Base-by-base conservation (phyloP, 2,113 vertebrate species). In the Cebidichthys violaceus region DNA sequence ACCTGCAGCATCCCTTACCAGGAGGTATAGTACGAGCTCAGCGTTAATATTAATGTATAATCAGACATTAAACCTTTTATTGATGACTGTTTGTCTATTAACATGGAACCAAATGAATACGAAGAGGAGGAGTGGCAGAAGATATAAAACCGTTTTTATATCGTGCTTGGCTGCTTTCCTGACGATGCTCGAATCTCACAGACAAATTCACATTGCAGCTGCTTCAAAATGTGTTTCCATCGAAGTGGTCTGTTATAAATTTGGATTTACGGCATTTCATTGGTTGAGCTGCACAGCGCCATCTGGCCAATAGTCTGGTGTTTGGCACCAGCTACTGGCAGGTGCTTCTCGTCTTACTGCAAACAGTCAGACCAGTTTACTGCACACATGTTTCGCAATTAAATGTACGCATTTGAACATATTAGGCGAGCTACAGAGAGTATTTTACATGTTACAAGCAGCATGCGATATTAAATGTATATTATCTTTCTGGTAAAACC, bases 261-360 rank as follows among this genome's bases (percentile, higher is more conserved):
- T 31, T 70, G 14, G 7, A 33, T 35, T 9, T 1, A 4, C 45
- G 43, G 65, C 55, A 24, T 82, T 43, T 35, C 15, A 75, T 75
- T 82, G 55, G 65, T 4, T 60, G 64, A 81, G 54, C 61, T 15
- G 59, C 3, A 14, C 20, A 9, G 22, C 45, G 70, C 78, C 78
- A 73, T 73, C 70, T 20, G 79, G 54, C 71, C 71, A 81, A 62
- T 68, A n/a, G 54, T 50, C 6, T 60, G 70, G 2, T 24, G 31
- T 9, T 66, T 81, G 70, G 79, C 70, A 74, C 11, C 70, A 68
- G 62, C 52, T 74, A 18, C 62, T 39, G 52, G 52, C 70, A 81
- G 62, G 54, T 81, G 62, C 33, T 41, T 18, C 64, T n/a, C 41
- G 27, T n/a, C 60, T 33, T 45, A 45, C 4, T 71, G 39, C 47